These are phyloP conservation scores for Aleiodes leptofemur DNA, from an alignment of 2,888 invertebrate genomes.

Conservation along the genomic window DNA sequence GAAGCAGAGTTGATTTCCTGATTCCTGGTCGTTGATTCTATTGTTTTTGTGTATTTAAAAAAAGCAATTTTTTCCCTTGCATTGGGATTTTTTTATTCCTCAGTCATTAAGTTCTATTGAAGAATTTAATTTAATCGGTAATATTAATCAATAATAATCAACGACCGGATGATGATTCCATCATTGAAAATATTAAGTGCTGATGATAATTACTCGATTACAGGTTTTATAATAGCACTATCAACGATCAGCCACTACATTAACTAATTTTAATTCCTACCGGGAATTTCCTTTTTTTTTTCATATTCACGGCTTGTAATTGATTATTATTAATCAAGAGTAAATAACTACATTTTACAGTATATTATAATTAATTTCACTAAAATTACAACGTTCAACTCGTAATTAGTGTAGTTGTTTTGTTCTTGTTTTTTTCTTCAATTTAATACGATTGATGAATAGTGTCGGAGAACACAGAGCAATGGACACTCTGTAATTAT, in stretches of 20 bases:
- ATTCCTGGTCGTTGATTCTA: conserved; percentile 19
- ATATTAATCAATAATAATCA: conserved; percentile 9
- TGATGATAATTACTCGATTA: conserved; percentile 5
- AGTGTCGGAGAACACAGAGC: too few species aligned
- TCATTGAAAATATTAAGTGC: too few species aligned
- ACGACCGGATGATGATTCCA: neutral
- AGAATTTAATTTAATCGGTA: neutral
- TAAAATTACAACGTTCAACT: too few species aligned
- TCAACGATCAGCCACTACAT: conserved; percentile 34
- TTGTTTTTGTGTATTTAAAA: conserved; percentile 13
- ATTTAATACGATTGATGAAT: too few species aligned
- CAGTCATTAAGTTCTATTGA: neutral
- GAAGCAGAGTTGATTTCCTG: conserved; percentile 5
- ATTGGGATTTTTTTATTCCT: neutral
- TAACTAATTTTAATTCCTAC: conserved; percentile 4
- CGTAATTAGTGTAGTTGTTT: too few species aligned
- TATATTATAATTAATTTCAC: too few species aligned
- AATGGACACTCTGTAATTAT: too few species aligned
- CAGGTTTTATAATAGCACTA: neutral
- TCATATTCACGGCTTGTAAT: neutral
- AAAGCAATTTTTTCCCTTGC: neutral
- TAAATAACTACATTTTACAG: too few species aligned
- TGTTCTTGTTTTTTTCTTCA: too few species aligned
- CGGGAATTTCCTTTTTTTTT: neutral
- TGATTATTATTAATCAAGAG: too few species aligned